phyloP scores from a whole-genome alignment of 2,888 invertebrate genomes.

The Thera obeliscata region DNA sequence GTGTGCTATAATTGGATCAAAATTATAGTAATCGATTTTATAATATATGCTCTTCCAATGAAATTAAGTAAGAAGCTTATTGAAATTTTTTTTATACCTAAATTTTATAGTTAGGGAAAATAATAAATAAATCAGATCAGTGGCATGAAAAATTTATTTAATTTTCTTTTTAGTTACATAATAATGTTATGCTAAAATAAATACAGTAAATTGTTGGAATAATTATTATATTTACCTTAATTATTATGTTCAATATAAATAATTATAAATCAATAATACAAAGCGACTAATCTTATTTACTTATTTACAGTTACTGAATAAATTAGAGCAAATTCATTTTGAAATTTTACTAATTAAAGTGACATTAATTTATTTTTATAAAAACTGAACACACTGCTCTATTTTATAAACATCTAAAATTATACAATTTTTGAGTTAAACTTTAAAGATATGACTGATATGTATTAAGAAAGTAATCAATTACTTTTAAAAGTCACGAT shows the following conservation, averaged over 20 bases:
- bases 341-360: slow-evolving; percentile 45
- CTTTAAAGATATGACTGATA: slow-evolving; percentile 18
- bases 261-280: slow-evolving; percentile 70
- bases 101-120: slow-evolving; percentile 8
- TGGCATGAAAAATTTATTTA: slow-evolving; percentile 83
- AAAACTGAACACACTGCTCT: slow-evolving; percentile 41
- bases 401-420: slow-evolving; percentile 9
- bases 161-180: slow-evolving; percentile 81
- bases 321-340: slow-evolving; percentile 57
- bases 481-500: background rate
- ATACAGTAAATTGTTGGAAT: slow-evolving; percentile 79
- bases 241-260: slow-evolving; percentile 74
- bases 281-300: slow-evolving; percentile 74
- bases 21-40: background rate
- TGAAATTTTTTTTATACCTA: background rate
- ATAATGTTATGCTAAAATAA: slow-evolving; percentile 81
- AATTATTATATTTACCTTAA: slow-evolving; percentile 68
- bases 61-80: no score
- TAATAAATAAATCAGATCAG: slow-evolving; percentile 58
- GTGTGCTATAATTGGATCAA: background rate
- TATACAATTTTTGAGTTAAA: slow-evolving; percentile 5
- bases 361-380: slow-evolving; percentile 44
- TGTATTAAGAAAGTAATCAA: slow-evolving; percentile 9
- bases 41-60: no score
- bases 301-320: slow-evolving; percentile 77